Base-by-base conservation (phyloP, 2,797 vertebrate genomes). In the Oophaga sylvatica region DNA sequence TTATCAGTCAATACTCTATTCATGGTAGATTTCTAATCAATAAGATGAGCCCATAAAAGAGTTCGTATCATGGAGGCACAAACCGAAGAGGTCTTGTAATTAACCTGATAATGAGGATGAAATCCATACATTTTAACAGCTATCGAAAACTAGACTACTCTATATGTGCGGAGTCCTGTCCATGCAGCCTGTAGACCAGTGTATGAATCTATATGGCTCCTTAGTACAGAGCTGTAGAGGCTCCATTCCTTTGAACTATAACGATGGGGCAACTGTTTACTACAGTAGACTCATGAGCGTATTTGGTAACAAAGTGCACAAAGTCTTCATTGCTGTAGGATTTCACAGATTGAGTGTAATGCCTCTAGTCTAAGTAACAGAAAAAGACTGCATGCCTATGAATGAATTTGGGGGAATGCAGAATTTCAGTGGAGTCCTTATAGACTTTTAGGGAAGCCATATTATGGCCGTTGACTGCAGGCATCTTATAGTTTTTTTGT, bases 21-120 rank as follows among this genome's bases (percentile, higher is more conserved):
- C 70, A 77, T 82, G 59, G 45, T 76, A 83, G 80, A 87, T 87
- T 87, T 67, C 41, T 60, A 87, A 41, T 82, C 81, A 84, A 88
- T 88, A 78, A 7, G 22, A 87, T 87, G 86, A 87, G 62, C 35
- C 41, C 9, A 67, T 29, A 65, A 48, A 70, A 26, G 17, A 83
- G 1, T 48, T 67, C n/a, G 62, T 19, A 79, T 17, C 56, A 48
- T 19, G n/a, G 53, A 79, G 65, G 11, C n/a, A 45, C 62, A 41
- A 56, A 70, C 73, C 68, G 75, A 83, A 26, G 29, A 67, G 63
- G 35, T 68, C 56, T 59, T 29, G 73, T n/a, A 79, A 83, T 80
- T 79, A 88, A 78, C 81, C 87, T 53, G 16, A 48, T 84, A 76
- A 79, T 79, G 65, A 84, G 81, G 19, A 53, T 29, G 11, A 70